Conservation (phyloP, 2,888 invertebrate genomes). For the Calliphora vomitoria region DNA sequence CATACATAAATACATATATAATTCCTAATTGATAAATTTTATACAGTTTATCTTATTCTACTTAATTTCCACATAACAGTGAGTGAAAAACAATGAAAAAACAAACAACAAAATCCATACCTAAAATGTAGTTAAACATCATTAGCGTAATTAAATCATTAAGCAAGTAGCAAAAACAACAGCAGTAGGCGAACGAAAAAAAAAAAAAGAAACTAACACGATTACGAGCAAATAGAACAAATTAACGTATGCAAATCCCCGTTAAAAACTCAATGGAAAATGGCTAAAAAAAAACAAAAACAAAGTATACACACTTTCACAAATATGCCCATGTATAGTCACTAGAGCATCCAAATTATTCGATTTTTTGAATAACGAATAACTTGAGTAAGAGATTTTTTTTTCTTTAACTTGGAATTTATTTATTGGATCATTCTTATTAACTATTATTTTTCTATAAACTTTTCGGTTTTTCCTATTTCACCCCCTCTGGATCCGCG, state of each 20-base stretch:
- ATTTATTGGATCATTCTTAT: no score
- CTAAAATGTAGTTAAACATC: conserved; percentile 69
- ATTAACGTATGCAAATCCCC: conserved; percentile 75
- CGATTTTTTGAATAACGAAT: no score
- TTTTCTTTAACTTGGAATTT: no score
- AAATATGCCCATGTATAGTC: conserved; percentile 1
- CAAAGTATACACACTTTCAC: conserved; percentile 28
- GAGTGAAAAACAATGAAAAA: conserved; percentile 10
- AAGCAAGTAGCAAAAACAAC: conserved; percentile 55
- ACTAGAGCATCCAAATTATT: no score
- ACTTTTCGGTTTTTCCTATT: no score
- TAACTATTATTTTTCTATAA: no score
- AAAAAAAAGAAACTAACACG: conserved; percentile 60
- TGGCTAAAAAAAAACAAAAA: conserved; percentile 63
- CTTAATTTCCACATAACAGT: conserved; percentile 41
- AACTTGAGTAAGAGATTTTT: no score
- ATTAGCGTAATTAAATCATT: conserved; percentile 72
- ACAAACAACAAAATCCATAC: conserved; percentile 53
- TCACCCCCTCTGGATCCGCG: no score
- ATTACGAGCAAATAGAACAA: conserved; percentile 69
- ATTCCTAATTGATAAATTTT: conserved; percentile 58
- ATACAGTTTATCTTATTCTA: conserved; percentile 62
- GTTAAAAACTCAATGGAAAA: conserved; percentile 74
- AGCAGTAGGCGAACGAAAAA: conserved; percentile 6
- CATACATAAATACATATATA: neutral